Conservation (phyloP, 2,113 vertebrate genomes). For the Dicentrarchus labrax region DNA sequence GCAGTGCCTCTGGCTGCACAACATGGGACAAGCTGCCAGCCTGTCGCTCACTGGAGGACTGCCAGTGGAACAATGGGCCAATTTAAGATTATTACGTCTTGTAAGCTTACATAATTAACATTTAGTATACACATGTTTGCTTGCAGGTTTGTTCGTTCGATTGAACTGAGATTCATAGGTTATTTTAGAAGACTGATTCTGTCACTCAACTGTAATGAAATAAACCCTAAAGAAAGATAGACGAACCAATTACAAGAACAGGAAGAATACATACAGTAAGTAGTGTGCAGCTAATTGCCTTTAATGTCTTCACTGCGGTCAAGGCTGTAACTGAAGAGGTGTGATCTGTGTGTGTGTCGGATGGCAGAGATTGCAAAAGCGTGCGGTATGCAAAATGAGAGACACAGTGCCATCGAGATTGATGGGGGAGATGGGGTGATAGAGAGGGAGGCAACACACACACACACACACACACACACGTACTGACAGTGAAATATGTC, state of each 20-base stretch:
- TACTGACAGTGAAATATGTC: conserved; percentile 50
- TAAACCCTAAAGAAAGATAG: background rate
- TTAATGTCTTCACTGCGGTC: conserved; percentile 38
- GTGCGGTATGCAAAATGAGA: conserved; percentile 55
- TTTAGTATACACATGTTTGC: conserved; percentile 27
- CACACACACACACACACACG: conserved; percentile 9
- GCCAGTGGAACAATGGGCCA: conserved; percentile 54
- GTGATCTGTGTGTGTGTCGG: conserved; percentile 21
- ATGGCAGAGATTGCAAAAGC: conserved; percentile 30
- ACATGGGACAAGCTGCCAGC: conserved; percentile 28
- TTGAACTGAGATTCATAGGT: background rate
- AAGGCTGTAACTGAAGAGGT: conserved; percentile 44
- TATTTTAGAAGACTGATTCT: conserved; percentile 16
- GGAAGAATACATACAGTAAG: background rate
- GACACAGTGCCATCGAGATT: conserved; percentile 30
- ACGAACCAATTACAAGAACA: background rate
- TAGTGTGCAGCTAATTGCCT: conserved; percentile 18
- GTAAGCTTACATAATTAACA: conserved; percentile 43
- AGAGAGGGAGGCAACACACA: conserved; percentile 11
- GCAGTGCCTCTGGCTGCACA: conserved; percentile 37
- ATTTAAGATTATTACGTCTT: conserved; percentile 50
- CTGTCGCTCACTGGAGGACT: conserved; percentile 35
- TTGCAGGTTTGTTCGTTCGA: conserved; percentile 32
- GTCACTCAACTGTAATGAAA: background rate
- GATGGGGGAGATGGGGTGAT: conserved; percentile 40